These are phyloP conservation scores for Aptenodytes forsteri DNA, from an alignment of 2,113 vertebrate species.

Conservation along the genomic window DNA sequence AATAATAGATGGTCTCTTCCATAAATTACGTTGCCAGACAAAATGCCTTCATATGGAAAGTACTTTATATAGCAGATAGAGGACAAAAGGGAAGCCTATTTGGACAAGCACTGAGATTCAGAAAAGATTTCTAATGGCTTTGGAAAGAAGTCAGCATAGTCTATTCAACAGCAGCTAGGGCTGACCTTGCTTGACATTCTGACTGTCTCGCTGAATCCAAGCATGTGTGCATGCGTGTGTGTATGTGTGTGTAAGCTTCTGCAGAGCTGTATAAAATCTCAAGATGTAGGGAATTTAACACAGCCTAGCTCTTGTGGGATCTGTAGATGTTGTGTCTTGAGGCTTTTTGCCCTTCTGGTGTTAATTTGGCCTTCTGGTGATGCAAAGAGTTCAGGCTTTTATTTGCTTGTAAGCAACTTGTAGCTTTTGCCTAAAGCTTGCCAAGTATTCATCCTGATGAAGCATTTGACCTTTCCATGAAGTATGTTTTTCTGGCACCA, in stretches of 20 bases:
- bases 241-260: neutral
- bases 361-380: neutral
- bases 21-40: conserved; percentile 12
- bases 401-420: neutral
- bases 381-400: neutral
- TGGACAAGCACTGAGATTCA: neutral
- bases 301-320: neutral
- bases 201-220: neutral
- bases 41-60: conserved; percentile 10
- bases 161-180: neutral
- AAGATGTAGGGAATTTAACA: neutral
- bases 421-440: neutral
- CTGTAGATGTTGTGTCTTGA: neutral
- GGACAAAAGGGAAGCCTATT: neutral
- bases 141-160: neutral
- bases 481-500: neutral
- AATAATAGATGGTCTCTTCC: neutral
- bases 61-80: neutral
- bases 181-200: neutral
- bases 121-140: neutral
- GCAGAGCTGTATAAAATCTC: neutral
- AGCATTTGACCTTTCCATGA: neutral
- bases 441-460: neutral
- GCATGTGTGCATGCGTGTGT: fast-evolving
- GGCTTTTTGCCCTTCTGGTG: neutral